These are phyloP conservation scores for Melipona beecheii DNA, from an alignment of 2,888 invertebrate species.

Conservation along the genomic window DNA sequence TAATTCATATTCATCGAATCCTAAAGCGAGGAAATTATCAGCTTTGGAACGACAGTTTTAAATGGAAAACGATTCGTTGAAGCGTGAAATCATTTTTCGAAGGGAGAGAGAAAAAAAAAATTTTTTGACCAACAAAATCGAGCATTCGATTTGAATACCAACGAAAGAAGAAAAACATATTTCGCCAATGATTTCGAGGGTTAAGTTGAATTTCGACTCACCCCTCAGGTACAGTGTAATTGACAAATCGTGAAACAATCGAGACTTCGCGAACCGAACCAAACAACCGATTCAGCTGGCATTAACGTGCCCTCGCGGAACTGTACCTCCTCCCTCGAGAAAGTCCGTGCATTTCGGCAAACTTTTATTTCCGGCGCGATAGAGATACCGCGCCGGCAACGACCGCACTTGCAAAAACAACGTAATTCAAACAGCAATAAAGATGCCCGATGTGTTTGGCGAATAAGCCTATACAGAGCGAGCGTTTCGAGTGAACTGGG, in stretches of 20 bases:
- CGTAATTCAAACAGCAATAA: constrained; percentile 29
- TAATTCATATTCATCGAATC: too few relatives aligned
- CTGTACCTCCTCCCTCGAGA: too few relatives aligned
- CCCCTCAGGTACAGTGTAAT: not conserved
- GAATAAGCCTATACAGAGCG: not conserved
- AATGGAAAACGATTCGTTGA: too few relatives aligned
- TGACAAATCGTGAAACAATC: not conserved
- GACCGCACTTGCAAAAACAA: constrained; percentile 24
- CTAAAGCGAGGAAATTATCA: too few relatives aligned
- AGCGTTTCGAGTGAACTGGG: not conserved
- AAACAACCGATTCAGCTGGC: not conserved
- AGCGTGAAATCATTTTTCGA: too few relatives aligned
- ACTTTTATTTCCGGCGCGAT: constrained; percentile 19
- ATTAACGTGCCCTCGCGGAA: not conserved
- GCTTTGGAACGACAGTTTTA: too few relatives aligned
- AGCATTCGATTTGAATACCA: too few relatives aligned
- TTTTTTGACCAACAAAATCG: too few relatives aligned
- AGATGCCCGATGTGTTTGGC: constrained; percentile 11
- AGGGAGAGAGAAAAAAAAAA: too few relatives aligned
- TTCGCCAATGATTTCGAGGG: not conserved
- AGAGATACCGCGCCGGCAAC: not conserved
- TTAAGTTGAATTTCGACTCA: not conserved
- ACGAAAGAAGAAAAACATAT: too few relatives aligned
- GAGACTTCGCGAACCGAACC: not conserved
- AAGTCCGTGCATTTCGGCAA: not conserved